Evolutionary conservation across 1,140 invertebrate genomes (phyloP), one percentile per base, ranked within the genome.

Genomic region (Papilio xuthus): DNA sequence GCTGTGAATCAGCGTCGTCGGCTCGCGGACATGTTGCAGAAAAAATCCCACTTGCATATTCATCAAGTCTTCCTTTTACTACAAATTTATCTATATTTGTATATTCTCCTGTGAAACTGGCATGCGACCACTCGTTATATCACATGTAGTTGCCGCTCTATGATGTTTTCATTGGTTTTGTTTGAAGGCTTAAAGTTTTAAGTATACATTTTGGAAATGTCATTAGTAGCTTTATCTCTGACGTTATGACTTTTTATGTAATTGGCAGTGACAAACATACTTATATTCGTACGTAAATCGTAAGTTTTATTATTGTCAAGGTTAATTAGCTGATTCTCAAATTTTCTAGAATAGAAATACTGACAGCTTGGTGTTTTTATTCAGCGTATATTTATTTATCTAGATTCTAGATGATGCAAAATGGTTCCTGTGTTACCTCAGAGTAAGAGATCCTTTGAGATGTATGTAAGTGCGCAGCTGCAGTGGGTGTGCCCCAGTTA

Each of bases 31-130:
- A 20, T 6, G 41, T 42, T 9, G 37, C 32, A 20, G 15, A n/a
- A 71, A 70, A 71, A 71, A 23, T 42, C 32, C 69, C 32, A 28
- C 69, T 71, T 41, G 69, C 37, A 71, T 71, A 20, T 42, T 71
- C 69, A 71, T 42, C 69, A 12, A 12, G 67, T 70, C 67, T 41
- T 41, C 37, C 37, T 71, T 42, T 71, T 71, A 71, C 37, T 71
- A 71, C 20, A 42, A 71, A 28, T 60, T 8, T 23, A 70, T 41
- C 67, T 70, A 70, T 41, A 70, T n/a, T 70, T 37, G 12, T 42
- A 42, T 71, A n/a, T 37, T 42, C 2, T 9, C 6, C 32, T 12
- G 26, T 67, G 13, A 28, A 12, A 28, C 2, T 28, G 26, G 53
- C n/a, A 56, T 23, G n/a, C 20, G 20, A 56, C 13, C 60, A 15